phyloP scores from a whole-genome alignment of 2,888 invertebrate species.

The Synergus itoensis region DNA sequence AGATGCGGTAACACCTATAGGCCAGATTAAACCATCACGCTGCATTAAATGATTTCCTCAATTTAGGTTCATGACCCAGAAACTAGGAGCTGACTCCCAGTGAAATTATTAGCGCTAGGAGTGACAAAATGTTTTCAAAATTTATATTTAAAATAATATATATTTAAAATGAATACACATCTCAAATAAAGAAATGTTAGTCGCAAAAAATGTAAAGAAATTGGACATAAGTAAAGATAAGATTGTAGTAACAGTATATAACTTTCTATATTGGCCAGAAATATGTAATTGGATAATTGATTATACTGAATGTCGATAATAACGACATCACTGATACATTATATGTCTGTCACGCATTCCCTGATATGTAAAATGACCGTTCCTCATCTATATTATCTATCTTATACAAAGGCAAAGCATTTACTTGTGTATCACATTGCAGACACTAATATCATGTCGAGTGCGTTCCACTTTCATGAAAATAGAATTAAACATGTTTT shows the following conservation, averaged over 20 bases:
- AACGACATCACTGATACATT: constrained; percentile 20
- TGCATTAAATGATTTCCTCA: constrained; percentile 49
- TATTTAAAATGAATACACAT: background rate
- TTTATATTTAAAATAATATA: too few species aligned
- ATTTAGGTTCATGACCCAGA: constrained; percentile 51
- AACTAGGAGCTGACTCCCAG: constrained; percentile 43
- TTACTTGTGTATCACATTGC: constrained; percentile 17
- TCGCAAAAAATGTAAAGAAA: too few species aligned
- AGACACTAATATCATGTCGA: constrained; percentile 19
- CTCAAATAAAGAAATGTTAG: background rate
- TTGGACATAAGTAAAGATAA: background rate
- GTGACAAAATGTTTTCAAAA: too few species aligned
- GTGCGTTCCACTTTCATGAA: constrained; percentile 8
- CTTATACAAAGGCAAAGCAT: constrained; percentile 19
- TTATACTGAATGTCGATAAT: constrained; percentile 20
- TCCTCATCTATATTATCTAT: background rate
- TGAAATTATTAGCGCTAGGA: constrained; percentile 1
- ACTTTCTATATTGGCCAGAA: background rate
- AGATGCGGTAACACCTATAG: background rate
- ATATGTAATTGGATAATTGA: constrained; percentile 11
- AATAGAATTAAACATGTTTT: constrained; percentile 2
- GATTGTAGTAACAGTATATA: background rate
- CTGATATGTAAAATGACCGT: constrained; percentile 28
- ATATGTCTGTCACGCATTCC: constrained; percentile 6
- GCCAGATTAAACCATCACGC: background rate